Evolutionary conservation across 2,113 vertebrate genomes (phyloP), one percentile per base, ranked within the genome.

Genomic region (Etia nguti): DNA sequence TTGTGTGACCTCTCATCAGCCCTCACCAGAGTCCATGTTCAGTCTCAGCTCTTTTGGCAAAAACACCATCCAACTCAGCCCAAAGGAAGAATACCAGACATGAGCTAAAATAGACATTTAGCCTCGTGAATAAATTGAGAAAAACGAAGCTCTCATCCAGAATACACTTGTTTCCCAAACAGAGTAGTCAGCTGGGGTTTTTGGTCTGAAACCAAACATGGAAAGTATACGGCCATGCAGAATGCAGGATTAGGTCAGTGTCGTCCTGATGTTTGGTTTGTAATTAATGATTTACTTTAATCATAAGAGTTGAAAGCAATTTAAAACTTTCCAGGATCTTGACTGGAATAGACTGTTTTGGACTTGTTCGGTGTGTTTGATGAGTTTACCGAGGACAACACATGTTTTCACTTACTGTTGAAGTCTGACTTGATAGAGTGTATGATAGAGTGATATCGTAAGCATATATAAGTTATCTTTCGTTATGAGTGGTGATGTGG

Each of bases 71-170:
- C 34, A 75, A 24, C 79, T 81, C 31, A 79, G 91, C 82, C 93
- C 89, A 90, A 90, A 93, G 86, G 86, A 94, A 48, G 79, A 92
- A 82, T 84, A 91, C 86, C 93, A 96, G 95, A 96, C 95, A 88
- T 94, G 91, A 94, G 90, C 90, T 95, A 94, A 95, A 95, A 95
- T 91, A 94, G 90, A 91, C 68, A 87, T 89, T 91, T 86, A 81
- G 86, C 68, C 88, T 65, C 1, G 48, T 90, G 92, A 91, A 94
- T 93, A 93, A 83, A 93, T 91, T 84, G 79, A 90, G 85, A 81
- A 85, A 92, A 95, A 94, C 92, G 77, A 59, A 54, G 57, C 52
- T 89, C 80, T 89, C 86, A 91, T 95, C 91, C 88, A 93, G 92
- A 95, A 93, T 89, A 95, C 90, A 91, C 90, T 92, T 91, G 83